Percentiles rank a stretch among this genome's conserved stretches.
Conservation (phyloP, 1,140 invertebrate genomes). For the Megalonaias nervosa region DNA sequence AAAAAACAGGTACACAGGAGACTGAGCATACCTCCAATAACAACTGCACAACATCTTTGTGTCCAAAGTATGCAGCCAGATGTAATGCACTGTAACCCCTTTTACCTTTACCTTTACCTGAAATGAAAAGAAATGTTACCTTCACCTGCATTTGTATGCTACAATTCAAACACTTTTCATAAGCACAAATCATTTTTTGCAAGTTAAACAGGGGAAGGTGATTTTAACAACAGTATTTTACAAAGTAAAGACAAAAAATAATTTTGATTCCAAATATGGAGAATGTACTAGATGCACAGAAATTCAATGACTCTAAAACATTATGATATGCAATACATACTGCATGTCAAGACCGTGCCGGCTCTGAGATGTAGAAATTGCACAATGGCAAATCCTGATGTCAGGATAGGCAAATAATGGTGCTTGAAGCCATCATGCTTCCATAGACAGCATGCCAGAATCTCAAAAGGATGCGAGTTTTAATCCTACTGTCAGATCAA, state of each 20-base stretch:
- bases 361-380: too few species aligned
- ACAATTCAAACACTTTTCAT: not conserved
- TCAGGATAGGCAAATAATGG: too few species aligned
- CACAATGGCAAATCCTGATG: too few species aligned
- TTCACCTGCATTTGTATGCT: not conserved
- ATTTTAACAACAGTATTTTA: not conserved
- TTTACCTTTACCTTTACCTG: slow-evolving; percentile 72
- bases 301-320: not conserved
- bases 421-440: too few species aligned
- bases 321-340: too few species aligned
- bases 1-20: too few species aligned
- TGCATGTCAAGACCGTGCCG: too few species aligned
- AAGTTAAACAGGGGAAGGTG: not conserved
- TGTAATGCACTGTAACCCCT: slow-evolving; percentile 73
- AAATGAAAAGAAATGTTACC: slow-evolving; percentile 6
- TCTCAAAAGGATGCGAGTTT: too few species aligned
- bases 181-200: not conserved
- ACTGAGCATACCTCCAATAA: slow-evolving; percentile 65
- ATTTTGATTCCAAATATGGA: too few species aligned
- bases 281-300: not conserved
- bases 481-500: too few species aligned
- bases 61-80: slow-evolving; percentile 74
- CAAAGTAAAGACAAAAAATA: too few species aligned
- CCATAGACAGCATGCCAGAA: too few species aligned
- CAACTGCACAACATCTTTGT: slow-evolving; percentile 66